Evolutionary conservation across 2,797 vertebrate species (phyloP).

Genomic region (Cossypha heuglini): DNA sequence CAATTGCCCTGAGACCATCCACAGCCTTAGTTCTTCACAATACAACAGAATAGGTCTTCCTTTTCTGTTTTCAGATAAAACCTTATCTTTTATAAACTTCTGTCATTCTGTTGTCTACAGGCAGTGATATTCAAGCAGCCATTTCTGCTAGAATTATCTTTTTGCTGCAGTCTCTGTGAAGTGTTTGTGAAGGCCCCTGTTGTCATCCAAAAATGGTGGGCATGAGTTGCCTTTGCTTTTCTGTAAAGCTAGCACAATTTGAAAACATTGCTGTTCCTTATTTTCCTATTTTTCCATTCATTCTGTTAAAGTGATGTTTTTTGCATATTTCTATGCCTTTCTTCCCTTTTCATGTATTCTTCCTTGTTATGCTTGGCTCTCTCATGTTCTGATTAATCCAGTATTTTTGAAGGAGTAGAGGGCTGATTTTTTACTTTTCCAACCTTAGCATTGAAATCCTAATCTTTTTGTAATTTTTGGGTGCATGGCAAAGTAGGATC

Average conservation of each 20-base stretch:
- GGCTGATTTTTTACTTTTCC: background rate
- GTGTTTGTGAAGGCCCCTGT: background rate
- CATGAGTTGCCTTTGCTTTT: background rate
- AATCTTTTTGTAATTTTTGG: background rate
- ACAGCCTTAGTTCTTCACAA: background rate
- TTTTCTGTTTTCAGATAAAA: background rate
- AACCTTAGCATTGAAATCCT: background rate
- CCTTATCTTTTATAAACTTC: background rate
- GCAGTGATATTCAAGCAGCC: conserved; percentile 11
- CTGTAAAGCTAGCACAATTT: background rate
- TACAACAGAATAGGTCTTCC: background rate
- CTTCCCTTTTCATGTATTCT: background rate
- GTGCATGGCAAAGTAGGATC: background rate
- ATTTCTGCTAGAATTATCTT: background rate
- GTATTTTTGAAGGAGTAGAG: background rate
- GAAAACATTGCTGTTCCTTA: background rate
- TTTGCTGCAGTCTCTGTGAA: background rate
- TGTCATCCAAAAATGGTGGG: background rate
- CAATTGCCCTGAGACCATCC: background rate
- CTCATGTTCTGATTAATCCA: background rate
- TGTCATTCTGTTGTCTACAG: conserved; percentile 9
- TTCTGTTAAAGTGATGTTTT: background rate
- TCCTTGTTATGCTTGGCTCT: background rate
- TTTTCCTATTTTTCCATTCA: background rate
- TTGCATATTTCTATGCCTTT: background rate